These are phyloP conservation scores for Ibycter americanus DNA, from an alignment of 2,797 vertebrate species.

Conservation along the genomic window DNA sequence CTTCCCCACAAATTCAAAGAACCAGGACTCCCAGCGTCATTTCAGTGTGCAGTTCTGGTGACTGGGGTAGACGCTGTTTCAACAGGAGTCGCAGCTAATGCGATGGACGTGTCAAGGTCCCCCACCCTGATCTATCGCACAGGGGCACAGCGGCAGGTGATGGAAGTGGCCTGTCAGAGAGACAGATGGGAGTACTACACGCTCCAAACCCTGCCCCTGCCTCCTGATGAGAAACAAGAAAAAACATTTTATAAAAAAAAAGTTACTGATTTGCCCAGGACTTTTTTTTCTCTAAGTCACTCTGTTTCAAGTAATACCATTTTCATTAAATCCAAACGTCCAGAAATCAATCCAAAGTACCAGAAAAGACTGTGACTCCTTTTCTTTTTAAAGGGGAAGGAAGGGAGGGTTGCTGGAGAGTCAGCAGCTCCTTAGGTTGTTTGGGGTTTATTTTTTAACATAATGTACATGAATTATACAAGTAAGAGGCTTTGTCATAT, in stretches of 20 bases:
- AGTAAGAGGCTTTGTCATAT: neutral
- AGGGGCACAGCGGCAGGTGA: neutral
- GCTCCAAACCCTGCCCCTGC: neutral
- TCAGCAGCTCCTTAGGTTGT: neutral
- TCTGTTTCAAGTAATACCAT: neutral
- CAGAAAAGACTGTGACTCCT: neutral
- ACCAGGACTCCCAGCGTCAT: neutral
- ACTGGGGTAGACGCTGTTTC: neutral
- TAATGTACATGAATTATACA: neutral
- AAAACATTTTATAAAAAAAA: neutral
- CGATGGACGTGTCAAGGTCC: neutral
- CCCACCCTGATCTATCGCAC: neutral
- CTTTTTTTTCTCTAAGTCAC: neutral
- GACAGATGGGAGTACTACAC: neutral
- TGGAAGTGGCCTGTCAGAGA: slow-evolving; percentile 27
- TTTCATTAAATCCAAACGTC: neutral
- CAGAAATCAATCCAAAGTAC: neutral
- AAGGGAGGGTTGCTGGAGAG: neutral
- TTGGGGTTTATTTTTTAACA: neutral
- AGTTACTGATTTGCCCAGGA: neutral
- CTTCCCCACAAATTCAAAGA: neutral
- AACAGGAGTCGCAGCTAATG: neutral
- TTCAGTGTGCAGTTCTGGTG: neutral
- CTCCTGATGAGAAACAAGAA: slow-evolving; percentile 19
- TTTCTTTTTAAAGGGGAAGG: neutral